Conservation (phyloP, 2,888 invertebrate species). For the Heliconius aoede region DNA sequence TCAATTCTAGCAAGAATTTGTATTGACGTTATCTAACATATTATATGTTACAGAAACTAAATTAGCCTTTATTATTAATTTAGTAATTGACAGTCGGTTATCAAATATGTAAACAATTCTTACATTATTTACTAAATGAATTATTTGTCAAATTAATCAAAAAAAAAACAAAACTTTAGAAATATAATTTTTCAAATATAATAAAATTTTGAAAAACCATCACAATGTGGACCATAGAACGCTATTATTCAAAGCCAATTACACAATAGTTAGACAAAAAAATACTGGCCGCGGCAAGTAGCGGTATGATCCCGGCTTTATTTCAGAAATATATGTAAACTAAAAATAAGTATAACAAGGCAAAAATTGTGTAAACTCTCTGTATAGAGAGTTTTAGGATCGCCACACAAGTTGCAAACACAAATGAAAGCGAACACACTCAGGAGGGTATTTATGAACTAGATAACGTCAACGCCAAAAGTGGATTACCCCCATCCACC, state of each 20-base stretch:
- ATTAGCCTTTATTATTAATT: background rate
- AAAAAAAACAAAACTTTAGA: too few species aligned
- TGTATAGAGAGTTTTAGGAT: constrained; percentile 38
- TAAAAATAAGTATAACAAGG: constrained; percentile 39
- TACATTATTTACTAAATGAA: background rate
- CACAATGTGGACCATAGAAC: background rate
- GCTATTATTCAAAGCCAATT: constrained; percentile 1
- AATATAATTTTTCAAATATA: too few species aligned
- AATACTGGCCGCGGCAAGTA: constrained; percentile 10
- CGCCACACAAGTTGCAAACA: constrained; percentile 45
- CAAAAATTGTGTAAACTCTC: constrained; percentile 40
- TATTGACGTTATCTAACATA: background rate
- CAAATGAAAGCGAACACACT: constrained; percentile 45
- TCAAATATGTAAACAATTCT: background rate
- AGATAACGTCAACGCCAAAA: constrained; percentile 36
- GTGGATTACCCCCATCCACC: too few species aligned
- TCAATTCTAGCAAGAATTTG: constrained; percentile 20
- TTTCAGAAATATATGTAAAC: constrained; percentile 28
- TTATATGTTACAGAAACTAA: constrained; percentile 15
- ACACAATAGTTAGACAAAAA: constrained; percentile 16
- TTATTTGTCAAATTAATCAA: background rate
- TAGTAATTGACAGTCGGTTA: background rate
- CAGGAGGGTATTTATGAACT: constrained; percentile 31
- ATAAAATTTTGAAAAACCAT: too few species aligned
- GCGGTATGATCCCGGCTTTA: background rate